Conservation (phyloP, 2,888 invertebrate genomes). For the Diplazon laetatorius region DNA sequence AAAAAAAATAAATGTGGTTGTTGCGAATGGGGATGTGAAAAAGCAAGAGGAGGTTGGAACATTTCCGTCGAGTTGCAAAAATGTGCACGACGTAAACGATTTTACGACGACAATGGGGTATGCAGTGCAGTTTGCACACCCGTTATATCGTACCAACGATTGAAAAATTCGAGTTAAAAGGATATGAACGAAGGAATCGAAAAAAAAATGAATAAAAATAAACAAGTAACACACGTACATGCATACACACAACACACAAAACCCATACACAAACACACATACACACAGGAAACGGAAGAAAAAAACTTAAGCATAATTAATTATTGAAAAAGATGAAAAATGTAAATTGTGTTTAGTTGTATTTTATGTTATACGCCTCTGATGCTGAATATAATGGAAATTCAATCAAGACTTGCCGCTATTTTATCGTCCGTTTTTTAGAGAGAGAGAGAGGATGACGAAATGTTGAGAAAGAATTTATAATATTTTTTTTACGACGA, state of each 20-base stretch:
- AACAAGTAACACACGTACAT: neutral
- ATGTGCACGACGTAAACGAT: slow-evolving; percentile 41
- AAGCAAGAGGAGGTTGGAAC: slow-evolving; percentile 13
- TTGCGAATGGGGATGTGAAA: slow-evolving; percentile 7
- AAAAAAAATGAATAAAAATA: neutral
- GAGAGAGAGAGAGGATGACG: too few species aligned
- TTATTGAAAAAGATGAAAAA: slow-evolving; percentile 59
- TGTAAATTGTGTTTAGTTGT: slow-evolving; percentile 79
- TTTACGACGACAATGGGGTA: slow-evolving; percentile 41
- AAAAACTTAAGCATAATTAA: slow-evolving; percentile 59
- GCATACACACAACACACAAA: neutral
- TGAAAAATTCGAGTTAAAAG: too few species aligned
- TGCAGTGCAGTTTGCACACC: slow-evolving; percentile 52
- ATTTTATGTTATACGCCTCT: slow-evolving; percentile 78
- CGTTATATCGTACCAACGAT: slow-evolving; percentile 56
- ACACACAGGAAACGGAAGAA: neutral
- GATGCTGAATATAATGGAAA: slow-evolving; percentile 79
- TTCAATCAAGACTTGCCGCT: slow-evolving; percentile 69
- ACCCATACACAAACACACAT: neutral
- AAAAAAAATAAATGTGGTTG: neutral
- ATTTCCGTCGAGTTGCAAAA: slow-evolving; percentile 42
- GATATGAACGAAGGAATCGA: slow-evolving; percentile 45
- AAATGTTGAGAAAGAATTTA: too few species aligned
- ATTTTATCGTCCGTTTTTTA: slow-evolving; percentile 17
- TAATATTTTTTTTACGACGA: too few species aligned